Percentiles rank a stretch among this genome's conserved stretches.
These are phyloP conservation scores for Bombus confusus DNA, from an alignment of 1,140 invertebrate species.

Conservation along the genomic window DNA sequence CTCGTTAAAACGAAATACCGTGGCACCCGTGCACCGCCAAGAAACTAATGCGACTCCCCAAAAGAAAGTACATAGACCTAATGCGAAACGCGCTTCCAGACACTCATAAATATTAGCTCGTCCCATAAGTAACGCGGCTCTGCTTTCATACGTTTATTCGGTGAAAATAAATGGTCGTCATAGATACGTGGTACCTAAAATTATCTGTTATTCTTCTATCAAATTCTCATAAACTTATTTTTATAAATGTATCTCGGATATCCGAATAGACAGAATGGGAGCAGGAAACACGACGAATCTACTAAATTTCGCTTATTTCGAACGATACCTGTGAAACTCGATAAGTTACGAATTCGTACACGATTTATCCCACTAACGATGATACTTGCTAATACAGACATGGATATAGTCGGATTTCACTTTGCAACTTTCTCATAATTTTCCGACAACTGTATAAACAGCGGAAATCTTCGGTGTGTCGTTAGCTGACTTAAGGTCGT, in stretches of 20 bases:
- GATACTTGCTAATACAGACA: conserved; percentile 31
- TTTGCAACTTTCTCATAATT: conserved; percentile 6
- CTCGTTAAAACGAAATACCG: conserved; percentile 49
- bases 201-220: no score
- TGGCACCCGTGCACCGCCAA: neutral
- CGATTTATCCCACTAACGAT: conserved; percentile 35
- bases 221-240: no score
- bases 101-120: conserved; percentile 28
- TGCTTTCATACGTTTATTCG: neutral
- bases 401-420: neutral
- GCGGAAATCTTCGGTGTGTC: neutral
- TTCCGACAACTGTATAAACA: neutral
- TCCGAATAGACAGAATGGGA: no score
- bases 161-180: no score
- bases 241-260: no score
- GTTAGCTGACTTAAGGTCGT: neutral
- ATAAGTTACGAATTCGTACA: conserved; percentile 1
- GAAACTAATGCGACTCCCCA: neutral
- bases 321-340: neutral
- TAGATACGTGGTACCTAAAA: no score
- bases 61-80: conserved; percentile 16
- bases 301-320: conserved; percentile 17
- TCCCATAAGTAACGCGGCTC: neutral
- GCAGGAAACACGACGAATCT: no score
- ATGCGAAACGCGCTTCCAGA: conserved; percentile 16